phyloP scores from a whole-genome alignment of 2,113 vertebrate species.

The Hirundichthys speculiger region DNA sequence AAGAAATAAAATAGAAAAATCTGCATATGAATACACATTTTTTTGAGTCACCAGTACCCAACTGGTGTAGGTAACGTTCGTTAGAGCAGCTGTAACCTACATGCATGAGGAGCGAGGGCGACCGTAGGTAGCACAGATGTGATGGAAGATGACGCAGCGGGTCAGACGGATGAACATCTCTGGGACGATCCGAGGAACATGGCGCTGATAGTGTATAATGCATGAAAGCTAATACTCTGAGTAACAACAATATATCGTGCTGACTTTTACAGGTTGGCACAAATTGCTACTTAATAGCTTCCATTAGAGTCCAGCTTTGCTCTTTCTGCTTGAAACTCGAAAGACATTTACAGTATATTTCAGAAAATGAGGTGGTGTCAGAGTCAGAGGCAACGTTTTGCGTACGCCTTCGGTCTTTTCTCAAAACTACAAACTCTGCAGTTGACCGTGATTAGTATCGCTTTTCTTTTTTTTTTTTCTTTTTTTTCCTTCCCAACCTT shows the following conservation, averaged over 20 bases:
- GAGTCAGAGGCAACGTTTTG: conserved; percentile 16
- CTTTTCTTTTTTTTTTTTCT: no score
- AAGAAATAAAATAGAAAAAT: no score
- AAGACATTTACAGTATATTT: conserved; percentile 26
- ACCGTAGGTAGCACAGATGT: conserved; percentile 42
- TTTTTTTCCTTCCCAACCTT: conserved; percentile 23
- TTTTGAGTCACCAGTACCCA: conserved; percentile 53
- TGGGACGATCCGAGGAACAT: conserved; percentile 13
- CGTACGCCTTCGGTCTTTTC: conserved; percentile 35
- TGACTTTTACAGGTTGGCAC: conserved; percentile 41
- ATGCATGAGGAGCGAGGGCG: conserved; percentile 48
- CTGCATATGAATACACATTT: neutral
- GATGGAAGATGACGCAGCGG: conserved; percentile 38
- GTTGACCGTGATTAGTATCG: neutral
- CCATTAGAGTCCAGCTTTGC: conserved; percentile 40
- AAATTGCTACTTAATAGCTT: conserved; percentile 55
- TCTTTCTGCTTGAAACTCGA: conserved; percentile 23
- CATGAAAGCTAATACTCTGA: conserved; percentile 50
- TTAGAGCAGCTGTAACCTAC: conserved; percentile 64
- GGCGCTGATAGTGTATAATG: neutral
- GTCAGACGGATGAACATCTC: conserved; percentile 18
- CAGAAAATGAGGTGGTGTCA: neutral
- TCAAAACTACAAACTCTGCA: conserved; percentile 15
- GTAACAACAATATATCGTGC: conserved; percentile 45
- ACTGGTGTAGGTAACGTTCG: conserved; percentile 52